Conservation (phyloP, 2,888 invertebrate species). For the Heliothis peltigera region DNA sequence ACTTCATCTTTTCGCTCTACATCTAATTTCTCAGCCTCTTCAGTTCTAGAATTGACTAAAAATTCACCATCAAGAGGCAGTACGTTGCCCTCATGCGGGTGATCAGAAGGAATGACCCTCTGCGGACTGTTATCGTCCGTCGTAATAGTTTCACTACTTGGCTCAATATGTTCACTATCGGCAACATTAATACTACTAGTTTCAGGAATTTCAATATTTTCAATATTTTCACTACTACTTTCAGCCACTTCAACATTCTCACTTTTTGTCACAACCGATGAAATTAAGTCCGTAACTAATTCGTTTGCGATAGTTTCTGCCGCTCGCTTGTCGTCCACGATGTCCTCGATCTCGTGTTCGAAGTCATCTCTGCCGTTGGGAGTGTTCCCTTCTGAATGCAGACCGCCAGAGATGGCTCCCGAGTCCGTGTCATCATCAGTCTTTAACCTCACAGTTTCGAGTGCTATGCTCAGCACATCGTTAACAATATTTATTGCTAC, state of each 20-base stretch:
- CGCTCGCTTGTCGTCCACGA: slow-evolving; percentile 75
- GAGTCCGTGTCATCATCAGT: slow-evolving; percentile 86
- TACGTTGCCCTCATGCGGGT: slow-evolving; percentile 83
- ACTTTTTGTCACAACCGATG: slow-evolving; percentile 72
- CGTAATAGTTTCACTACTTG: slow-evolving; percentile 60
- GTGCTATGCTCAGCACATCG: slow-evolving; percentile 85
- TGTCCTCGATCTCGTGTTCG: slow-evolving; percentile 84
- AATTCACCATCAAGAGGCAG: slow-evolving; percentile 85
- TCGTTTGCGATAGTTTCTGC: slow-evolving; percentile 81
- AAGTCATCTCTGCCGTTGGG: slow-evolving; percentile 86
- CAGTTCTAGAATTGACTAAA: slow-evolving; percentile 77
- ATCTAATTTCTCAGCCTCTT: slow-evolving; percentile 70
- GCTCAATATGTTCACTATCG: slow-evolving; percentile 63
- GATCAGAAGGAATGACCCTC: slow-evolving; percentile 77
- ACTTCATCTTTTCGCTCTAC: slow-evolving; percentile 66
- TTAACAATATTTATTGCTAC: slow-evolving; percentile 86
- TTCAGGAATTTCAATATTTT: slow-evolving; percentile 61
- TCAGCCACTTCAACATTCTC: slow-evolving; percentile 43
- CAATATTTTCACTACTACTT: slow-evolving; percentile 48
- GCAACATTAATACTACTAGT: slow-evolving; percentile 58
- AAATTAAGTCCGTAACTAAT: slow-evolving; percentile 79
- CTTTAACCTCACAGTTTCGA: slow-evolving; percentile 84
- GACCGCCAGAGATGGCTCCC: slow-evolving; percentile 85
- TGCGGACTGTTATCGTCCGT: slow-evolving; percentile 72
- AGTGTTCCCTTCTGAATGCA: slow-evolving; percentile 85